Percentiles rank a stretch among this genome's conserved stretches.
Evolutionary conservation across 1,140 invertebrate species (phyloP).

Genomic region (Delia radicum): DNA sequence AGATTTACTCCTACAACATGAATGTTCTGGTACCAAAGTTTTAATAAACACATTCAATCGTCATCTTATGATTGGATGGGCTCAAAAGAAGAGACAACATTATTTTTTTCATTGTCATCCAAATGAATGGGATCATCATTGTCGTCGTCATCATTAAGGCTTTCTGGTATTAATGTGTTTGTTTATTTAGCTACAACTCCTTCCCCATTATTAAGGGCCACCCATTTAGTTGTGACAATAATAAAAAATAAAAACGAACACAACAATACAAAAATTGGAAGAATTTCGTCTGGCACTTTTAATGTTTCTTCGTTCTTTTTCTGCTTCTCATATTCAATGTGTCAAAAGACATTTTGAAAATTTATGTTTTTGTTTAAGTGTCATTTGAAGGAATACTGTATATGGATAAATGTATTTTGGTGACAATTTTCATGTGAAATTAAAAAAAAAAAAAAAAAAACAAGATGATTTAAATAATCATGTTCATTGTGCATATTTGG

Average conservation of each 20-base stretch:
- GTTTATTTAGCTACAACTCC: too few species aligned
- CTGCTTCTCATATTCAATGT: neutral
- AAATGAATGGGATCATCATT: too few species aligned
- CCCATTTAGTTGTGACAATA: neutral
- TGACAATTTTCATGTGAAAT: neutral
- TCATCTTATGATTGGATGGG: too few species aligned
- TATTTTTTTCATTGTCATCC: too few species aligned
- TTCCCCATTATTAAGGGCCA: too few species aligned
- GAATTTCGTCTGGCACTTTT: neutral
- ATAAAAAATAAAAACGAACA: too few species aligned
- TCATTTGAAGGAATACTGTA: neutral
- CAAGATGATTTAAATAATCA: neutral
- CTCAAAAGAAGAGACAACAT: too few species aligned
- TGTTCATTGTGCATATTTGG: neutral
- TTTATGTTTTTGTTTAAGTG: constrained; percentile 2
- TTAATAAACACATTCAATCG: too few species aligned
- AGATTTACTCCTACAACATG: too few species aligned
- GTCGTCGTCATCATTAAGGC: too few species aligned
- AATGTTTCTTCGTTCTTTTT: neutral
- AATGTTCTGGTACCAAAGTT: too few species aligned
- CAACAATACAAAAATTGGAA: neutral
- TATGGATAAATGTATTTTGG: neutral
- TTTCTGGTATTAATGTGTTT: too few species aligned
- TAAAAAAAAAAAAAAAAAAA: neutral
- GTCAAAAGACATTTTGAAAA: neutral